phyloP scores from a whole-genome alignment of 2,888 invertebrate genomes.

The Eilema sororculum region DNA sequence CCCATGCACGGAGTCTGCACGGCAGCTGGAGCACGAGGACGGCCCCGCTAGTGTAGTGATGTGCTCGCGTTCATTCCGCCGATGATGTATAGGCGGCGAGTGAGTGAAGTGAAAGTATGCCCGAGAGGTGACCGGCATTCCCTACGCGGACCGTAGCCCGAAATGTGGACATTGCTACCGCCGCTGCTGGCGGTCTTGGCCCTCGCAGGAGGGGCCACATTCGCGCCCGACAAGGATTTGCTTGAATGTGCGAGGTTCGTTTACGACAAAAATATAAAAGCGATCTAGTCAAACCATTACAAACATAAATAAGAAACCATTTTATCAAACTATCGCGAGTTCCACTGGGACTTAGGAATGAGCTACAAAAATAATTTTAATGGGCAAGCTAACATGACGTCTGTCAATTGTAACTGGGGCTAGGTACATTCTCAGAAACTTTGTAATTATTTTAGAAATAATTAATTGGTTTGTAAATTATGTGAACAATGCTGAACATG shows the following conservation, averaged over 20 bases:
- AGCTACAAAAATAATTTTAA: slow-evolving; percentile 82
- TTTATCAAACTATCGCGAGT: slow-evolving; percentile 46
- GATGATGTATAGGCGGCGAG: slow-evolving; percentile 77
- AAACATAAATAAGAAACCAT: slow-evolving; percentile 26
- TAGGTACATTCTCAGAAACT: slow-evolving; percentile 23
- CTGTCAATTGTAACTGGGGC: slow-evolving; percentile 39
- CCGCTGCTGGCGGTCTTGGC: slow-evolving; percentile 74
- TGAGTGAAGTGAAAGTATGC: slow-evolving; percentile 76
- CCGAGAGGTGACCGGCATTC: slow-evolving; percentile 69
- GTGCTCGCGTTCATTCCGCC: slow-evolving; percentile 66
- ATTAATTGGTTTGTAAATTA: slow-evolving; percentile 31
- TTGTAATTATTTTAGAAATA: slow-evolving; percentile 32
- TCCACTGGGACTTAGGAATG: slow-evolving; percentile 69
- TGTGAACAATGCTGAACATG: slow-evolving; percentile 21
- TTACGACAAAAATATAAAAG: slow-evolving; percentile 26
- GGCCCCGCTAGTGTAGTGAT: slow-evolving; percentile 69
- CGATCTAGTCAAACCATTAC: slow-evolving; percentile 2
- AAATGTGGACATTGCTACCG: slow-evolving; percentile 77
- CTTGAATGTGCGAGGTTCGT: slow-evolving; percentile 85
- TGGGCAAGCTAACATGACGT: slow-evolving; percentile 67
- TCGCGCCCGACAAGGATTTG: slow-evolving; percentile 77
- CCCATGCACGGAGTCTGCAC: slow-evolving; percentile 51
- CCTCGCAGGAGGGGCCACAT: slow-evolving; percentile 73
- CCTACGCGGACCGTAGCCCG: slow-evolving; percentile 71
- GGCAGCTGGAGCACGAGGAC: slow-evolving; percentile 50